phyloP scores from a whole-genome alignment of 1,140 invertebrate species.

The Asobara japonica region DNA sequence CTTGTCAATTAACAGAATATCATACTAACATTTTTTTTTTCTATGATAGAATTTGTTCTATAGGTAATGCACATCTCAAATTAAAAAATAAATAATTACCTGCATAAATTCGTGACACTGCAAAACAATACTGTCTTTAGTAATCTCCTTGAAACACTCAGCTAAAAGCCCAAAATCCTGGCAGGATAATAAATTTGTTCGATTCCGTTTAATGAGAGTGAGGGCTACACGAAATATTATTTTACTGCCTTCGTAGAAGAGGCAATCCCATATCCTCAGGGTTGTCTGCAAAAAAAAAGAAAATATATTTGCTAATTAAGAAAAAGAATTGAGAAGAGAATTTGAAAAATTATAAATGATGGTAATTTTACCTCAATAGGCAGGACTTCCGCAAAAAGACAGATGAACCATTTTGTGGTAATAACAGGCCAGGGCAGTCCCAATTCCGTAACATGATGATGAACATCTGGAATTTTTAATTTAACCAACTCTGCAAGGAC shows the following conservation, averaged over 20 bases:
- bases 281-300: conserved; percentile 74
- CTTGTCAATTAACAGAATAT: conserved; percentile 8
- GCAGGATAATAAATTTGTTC: conserved; percentile 75
- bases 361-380: conserved; percentile 78
- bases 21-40: not conserved
- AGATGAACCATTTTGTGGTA: conserved; percentile 94
- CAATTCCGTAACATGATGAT: conserved; percentile 80
- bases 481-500: conserved; percentile 85
- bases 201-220: conserved; percentile 81
- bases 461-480: conserved; percentile 82
- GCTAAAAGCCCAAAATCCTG: conserved; percentile 80
- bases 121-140: conserved; percentile 75
- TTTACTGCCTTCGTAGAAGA: conserved; percentile 94
- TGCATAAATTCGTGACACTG: conserved; percentile 88
- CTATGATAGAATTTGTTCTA: conserved; percentile 8
- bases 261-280: conserved; percentile 92
- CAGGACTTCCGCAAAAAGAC: conserved; percentile 89
- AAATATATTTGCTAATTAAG: not conserved
- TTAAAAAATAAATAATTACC: conserved; percentile 64
- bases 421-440: conserved; percentile 87
- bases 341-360: not conserved
- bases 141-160: conserved; percentile 81
- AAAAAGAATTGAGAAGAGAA: not conserved
- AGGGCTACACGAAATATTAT: conserved; percentile 87
- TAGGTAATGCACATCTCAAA: conserved; percentile 22